Evolutionary conservation across 2,113 vertebrate genomes (phyloP).

Genomic region (Lepidiolamprologus cunningtoni): DNA sequence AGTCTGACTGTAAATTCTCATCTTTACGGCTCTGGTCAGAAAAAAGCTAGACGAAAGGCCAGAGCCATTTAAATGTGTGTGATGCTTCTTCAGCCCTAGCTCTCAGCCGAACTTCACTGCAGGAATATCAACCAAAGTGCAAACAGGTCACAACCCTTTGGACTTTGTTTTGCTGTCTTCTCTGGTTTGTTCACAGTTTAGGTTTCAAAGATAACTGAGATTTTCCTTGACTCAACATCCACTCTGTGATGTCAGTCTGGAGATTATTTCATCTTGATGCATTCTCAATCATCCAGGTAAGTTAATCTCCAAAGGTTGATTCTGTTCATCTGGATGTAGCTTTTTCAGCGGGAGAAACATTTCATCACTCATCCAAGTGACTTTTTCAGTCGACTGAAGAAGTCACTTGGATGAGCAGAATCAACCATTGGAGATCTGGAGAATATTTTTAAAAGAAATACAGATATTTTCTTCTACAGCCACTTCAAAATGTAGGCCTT

Average conservation of each 20-base stretch:
- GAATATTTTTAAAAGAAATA: neutral
- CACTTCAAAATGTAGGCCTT: neutral
- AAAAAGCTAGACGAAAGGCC: neutral
- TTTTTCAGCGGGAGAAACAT: neutral
- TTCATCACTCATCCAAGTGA: neutral
- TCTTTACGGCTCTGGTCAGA: neutral
- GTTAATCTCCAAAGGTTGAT: neutral
- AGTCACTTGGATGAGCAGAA: neutral
- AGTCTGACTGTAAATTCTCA: neutral
- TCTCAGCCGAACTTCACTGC: neutral
- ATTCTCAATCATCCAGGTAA: neutral
- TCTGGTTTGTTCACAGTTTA: neutral
- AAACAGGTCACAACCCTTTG: neutral
- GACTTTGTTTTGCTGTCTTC: neutral
- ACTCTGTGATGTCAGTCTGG: neutral
- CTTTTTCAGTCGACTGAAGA: neutral
- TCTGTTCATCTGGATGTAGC: neutral
- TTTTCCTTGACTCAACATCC: neutral
- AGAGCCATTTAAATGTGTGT: neutral
- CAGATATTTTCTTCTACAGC: neutral
- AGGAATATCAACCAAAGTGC: neutral
- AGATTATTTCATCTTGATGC: neutral
- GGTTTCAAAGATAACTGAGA: neutral
- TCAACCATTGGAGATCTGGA: neutral
- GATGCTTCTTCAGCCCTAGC: neutral